A percentile compares a stretch with the other conserved stretches of the same genome.
phyloP scores from a whole-genome alignment of 1,140 invertebrate species.

The Drosophila insularis region DNA sequence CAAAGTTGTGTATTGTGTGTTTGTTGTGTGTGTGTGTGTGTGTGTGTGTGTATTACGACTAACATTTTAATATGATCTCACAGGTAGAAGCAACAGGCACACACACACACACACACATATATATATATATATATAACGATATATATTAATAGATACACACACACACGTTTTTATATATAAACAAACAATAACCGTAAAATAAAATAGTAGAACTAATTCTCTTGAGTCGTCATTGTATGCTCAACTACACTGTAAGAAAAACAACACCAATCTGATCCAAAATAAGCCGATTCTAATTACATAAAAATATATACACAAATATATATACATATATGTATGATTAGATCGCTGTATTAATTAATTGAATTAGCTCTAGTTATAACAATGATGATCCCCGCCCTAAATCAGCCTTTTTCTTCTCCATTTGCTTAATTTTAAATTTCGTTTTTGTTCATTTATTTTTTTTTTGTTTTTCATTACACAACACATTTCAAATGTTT shows the following conservation, averaged over 20 bases:
- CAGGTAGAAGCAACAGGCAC: conserved; percentile 49
- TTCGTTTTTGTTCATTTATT: conserved; percentile 30
- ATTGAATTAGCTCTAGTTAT: conserved; percentile 52
- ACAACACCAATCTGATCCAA: conserved; percentile 70
- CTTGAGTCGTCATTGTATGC: conserved; percentile 13
- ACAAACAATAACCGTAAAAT: conserved; percentile 43
- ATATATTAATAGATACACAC: conserved; percentile 33
- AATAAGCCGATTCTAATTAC: conserved; percentile 22
- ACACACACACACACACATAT: conserved; percentile 15
- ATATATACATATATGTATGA: not conserved
- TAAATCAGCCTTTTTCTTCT: conserved; percentile 17
- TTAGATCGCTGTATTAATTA: conserved; percentile 35
- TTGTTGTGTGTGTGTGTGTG: conserved; percentile 12
- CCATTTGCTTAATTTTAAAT: conserved; percentile 32
- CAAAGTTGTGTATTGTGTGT: conserved; percentile 27
- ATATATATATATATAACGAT: too few relatives aligned
- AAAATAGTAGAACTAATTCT: conserved; percentile 47
- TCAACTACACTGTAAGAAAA: conserved; percentile 69
- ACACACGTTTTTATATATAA: conserved; percentile 33
- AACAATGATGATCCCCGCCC: not conserved
- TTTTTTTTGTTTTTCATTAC: conserved; percentile 45
- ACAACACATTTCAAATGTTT: conserved; percentile 60
- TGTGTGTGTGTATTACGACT: conserved; percentile 37
- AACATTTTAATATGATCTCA: conserved; percentile 69
- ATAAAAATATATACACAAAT: not conserved